Percentiles rank a stretch among this genome's conserved stretches.
phyloP scores from a whole-genome alignment of 1,140 invertebrate genomes.

The Ceratina australensis region DNA sequence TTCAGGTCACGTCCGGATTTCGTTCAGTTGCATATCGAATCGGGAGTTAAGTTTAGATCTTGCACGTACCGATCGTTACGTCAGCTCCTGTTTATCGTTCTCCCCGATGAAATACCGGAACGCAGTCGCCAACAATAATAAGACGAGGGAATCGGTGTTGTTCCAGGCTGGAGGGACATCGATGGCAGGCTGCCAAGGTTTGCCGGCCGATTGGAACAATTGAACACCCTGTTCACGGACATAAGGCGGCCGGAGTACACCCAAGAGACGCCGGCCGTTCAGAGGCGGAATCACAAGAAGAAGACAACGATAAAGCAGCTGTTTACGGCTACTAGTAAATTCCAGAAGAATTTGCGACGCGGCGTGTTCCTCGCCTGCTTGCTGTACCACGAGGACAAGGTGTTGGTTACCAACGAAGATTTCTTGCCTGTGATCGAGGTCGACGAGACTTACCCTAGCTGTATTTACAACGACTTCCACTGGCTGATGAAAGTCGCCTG shows the following conservation, averaged over 20 bases:
- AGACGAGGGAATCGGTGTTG: background rate
- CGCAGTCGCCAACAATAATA: no score
- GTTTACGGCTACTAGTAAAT: constrained; percentile 96
- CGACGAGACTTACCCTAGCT: constrained; percentile 95
- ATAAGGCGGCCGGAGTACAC: constrained; percentile 83
- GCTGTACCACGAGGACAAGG: constrained; percentile 95
- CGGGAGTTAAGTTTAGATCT: background rate
- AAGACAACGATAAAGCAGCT: constrained; percentile 96
- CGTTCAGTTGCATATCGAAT: background rate
- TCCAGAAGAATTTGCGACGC: constrained; percentile 94
- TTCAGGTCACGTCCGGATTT: background rate
- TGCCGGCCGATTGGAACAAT: constrained; percentile 84
- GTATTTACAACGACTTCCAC: constrained; percentile 95
- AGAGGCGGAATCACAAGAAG: constrained; percentile 87
- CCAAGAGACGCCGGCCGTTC: constrained; percentile 81
- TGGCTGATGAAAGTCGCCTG: constrained; percentile 99
- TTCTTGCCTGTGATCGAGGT: constrained; percentile 97
- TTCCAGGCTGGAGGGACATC: constrained; percentile 89
- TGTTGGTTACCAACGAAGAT: constrained; percentile 97
- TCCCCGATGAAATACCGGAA: background rate
- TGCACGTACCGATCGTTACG: background rate
- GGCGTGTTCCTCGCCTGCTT: constrained; percentile 96
- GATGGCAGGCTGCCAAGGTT: constrained; percentile 85
- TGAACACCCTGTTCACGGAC: constrained; percentile 88
- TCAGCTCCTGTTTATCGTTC: background rate